Evolutionary conservation across 2,888 invertebrate genomes (phyloP).

Genomic region (Hartigia nigra): DNA sequence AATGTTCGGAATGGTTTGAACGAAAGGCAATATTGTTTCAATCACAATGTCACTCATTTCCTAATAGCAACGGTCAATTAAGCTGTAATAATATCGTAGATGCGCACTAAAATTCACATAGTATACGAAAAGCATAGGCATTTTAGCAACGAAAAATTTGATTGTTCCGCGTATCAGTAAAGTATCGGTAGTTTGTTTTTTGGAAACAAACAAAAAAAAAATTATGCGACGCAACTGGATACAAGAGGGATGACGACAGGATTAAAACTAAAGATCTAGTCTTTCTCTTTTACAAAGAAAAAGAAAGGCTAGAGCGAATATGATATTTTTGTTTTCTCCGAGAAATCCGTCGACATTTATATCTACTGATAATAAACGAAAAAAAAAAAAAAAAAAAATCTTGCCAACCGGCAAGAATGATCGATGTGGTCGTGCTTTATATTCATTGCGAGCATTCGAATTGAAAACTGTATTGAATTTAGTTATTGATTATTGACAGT

Average conservation of each 20-base stretch:
- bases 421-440: neutral
- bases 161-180: neutral
- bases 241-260: neutral
- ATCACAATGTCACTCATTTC: neutral
- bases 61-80: neutral
- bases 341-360: neutral
- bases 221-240: neutral
- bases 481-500: constrained; percentile 14
- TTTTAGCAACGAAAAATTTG: neutral
- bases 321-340: neutral
- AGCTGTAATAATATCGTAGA: neutral
- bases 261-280: neutral
- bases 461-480: neutral
- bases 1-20: neutral
- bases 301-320: neutral
- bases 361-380: neutral
- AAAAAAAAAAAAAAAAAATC: neutral
- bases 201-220: neutral
- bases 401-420: neutral
- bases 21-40: neutral
- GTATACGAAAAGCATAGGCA: neutral
- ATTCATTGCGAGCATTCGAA: neutral
- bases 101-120: neutral
- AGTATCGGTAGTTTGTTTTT: neutral
- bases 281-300: neutral